Evolutionary conservation across 2,888 invertebrate genomes (phyloP), one percentile per base, ranked within the genome.

Genomic region (Liposcelis brunnea): DNA sequence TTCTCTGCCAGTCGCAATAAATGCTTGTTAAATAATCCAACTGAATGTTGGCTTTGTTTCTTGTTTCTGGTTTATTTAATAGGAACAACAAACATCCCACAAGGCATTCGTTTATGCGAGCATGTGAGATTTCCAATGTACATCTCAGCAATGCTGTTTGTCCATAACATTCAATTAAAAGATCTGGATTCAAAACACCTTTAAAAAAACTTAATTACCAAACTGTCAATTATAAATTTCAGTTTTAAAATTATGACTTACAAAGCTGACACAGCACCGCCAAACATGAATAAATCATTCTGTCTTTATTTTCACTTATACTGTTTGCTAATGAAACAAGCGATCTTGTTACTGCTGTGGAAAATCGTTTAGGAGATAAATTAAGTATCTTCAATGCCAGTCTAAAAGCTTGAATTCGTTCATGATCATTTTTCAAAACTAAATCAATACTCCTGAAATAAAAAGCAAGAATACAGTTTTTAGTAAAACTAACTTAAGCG

Each of bases 241-340:
- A 42, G 34, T 32, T 18, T 12, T 15, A 33, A 16, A 45, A 42
- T 42, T 2, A 35, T 35, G 2, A 44, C 69, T 59, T 61, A 81
- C 82, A 86, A 55, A 93, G 72, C 68, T 94, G 93, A 53, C 87
- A 85, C 10, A 94, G 66, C 6, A 86, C 80, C 21, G 90, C 91
- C 47, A 93, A 70, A 55, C 86, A 87, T 10, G 84, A 81, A 49
- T 87, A 71, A 37, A 89, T 72, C 59, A 91, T 71, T 49, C 86
- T 71, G 60, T 94, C 93, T 49, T 80, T 77, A 52, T 85, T 82
- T 52, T 80, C 80, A 5, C 78, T 63, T 54, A 80, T 73, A 63
- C 85, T 80, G 55, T 83, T 82, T 11, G 80, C 82, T 44, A 91
- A 72, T 7, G 91, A 79, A 21, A 89, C 76, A 47, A 94, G 65